phyloP scores from a whole-genome alignment of 2,113 vertebrate species.

The Chinchilla lanigera region DNA sequence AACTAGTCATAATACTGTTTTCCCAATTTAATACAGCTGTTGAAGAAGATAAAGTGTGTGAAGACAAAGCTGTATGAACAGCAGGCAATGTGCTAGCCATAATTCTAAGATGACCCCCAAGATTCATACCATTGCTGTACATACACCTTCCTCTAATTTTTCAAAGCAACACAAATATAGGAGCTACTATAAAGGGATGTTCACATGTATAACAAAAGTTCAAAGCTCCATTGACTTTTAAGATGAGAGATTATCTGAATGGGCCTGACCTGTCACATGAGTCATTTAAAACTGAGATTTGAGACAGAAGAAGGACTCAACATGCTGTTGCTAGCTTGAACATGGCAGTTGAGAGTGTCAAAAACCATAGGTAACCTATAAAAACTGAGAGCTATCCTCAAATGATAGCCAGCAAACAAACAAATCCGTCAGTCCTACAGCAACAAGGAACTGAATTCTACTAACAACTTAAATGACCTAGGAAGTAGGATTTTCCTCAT shows the following conservation, averaged over 20 bases:
- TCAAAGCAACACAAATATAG: not conserved
- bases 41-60: conserved; percentile 38
- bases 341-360: not conserved
- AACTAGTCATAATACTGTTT: not conserved
- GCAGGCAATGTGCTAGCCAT: not conserved
- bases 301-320: not conserved
- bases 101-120: not conserved
- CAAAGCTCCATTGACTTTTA: not conserved
- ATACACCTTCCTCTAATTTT: not conserved
- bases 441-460: not conserved
- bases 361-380: not conserved
- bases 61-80: conserved; percentile 40
- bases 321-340: not conserved
- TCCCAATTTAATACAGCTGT: conserved; percentile 40
- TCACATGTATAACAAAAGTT: not conserved
- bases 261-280: not conserved
- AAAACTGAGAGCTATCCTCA: not conserved
- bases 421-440: not conserved
- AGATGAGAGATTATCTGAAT: conserved; percentile 37
- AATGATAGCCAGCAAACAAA: not conserved
- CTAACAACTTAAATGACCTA: not conserved
- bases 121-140: not conserved
- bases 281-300: conserved; percentile 20
- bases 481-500: not conserved
- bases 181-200: not conserved